Percentiles rank a stretch among this genome's conserved stretches.
These are phyloP conservation scores for Zootermopsis nevadensis DNA, from an alignment of 2,888 invertebrate genomes.

Conservation along the genomic window DNA sequence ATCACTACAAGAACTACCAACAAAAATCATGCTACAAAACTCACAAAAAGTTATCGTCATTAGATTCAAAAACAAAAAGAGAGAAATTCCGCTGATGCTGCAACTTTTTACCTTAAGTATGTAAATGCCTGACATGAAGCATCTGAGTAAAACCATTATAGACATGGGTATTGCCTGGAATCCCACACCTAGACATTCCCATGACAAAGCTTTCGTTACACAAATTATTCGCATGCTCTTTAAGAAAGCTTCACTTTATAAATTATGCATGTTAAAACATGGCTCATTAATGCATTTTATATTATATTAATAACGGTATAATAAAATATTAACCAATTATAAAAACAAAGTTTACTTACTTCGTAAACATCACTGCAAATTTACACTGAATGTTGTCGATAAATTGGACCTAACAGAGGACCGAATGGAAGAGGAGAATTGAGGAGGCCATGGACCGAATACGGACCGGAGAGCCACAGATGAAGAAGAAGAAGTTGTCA, in stretches of 20 bases:
- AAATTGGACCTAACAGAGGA: no score
- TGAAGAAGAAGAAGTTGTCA: no score
- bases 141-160: constrained; percentile 33
- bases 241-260: constrained; percentile 49
- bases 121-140: constrained; percentile 41
- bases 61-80: constrained; percentile 47
- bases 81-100: constrained; percentile 40
- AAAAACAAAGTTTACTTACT: constrained; percentile 42
- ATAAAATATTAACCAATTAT: constrained; percentile 44
- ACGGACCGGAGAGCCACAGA: no score
- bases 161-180: constrained; percentile 37
- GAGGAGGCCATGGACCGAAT: no score
- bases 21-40: constrained; percentile 54
- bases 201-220: constrained; percentile 50
- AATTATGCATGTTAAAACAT: constrained; percentile 45
- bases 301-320: constrained; percentile 31
- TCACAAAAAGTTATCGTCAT: constrained; percentile 48
- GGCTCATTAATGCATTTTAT: constrained; percentile 38
- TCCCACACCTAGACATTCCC: constrained; percentile 53
- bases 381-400: constrained; percentile 52
- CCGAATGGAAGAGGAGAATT: no score
- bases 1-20: constrained; percentile 54
- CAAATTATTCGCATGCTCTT: constrained; percentile 51
- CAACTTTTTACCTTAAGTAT: constrained; percentile 37
- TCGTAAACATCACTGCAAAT: constrained; percentile 41